Percentiles rank a stretch among this genome's conserved stretches.
phyloP scores from a whole-genome alignment of 2,888 invertebrate genomes.

The Chrysodeixis includens region DNA sequence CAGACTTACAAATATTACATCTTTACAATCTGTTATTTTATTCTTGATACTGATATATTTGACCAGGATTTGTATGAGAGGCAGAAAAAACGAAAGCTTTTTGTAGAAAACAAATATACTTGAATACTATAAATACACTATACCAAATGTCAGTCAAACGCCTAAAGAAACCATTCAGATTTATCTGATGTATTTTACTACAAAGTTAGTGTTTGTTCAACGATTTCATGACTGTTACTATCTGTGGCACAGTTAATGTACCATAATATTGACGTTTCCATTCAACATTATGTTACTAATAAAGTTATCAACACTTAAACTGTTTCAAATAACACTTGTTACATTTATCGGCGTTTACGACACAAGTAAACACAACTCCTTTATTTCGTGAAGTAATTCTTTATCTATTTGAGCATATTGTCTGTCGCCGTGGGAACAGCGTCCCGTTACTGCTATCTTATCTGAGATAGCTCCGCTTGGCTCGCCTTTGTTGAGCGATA shows the following conservation, averaged over 20 bases:
- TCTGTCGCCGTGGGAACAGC: slow-evolving; percentile 61
- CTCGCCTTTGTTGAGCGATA: slow-evolving; percentile 46
- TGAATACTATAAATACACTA: too few species aligned
- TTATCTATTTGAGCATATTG: slow-evolving; percentile 57
- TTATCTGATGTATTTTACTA: too few species aligned
- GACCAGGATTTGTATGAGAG: background rate
- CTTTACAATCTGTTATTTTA: slow-evolving; percentile 14
- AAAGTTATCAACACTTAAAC: background rate
- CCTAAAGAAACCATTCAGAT: too few species aligned
- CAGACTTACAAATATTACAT: slow-evolving; percentile 26
- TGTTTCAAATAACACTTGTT: slow-evolving; percentile 20
- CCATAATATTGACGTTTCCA: background rate
- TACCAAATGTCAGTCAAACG: too few species aligned
- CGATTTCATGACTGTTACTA: too few species aligned
- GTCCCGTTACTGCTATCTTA: slow-evolving; percentile 61
- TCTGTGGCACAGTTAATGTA: too few species aligned
- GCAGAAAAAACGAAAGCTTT: background rate
- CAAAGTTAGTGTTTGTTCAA: too few species aligned
- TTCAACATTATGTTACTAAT: background rate
- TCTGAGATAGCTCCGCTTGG: slow-evolving; percentile 59
- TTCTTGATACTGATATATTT: slow-evolving; percentile 13
- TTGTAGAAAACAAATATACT: too few species aligned
- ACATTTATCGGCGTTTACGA: slow-evolving; percentile 42
- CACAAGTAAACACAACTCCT: slow-evolving; percentile 47
- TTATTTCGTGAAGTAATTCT: slow-evolving; percentile 56